Evolutionary conservation across 64 coral and sea anemone species (phyloP).

Genomic region (Pocillopora verrucosa): DNA sequence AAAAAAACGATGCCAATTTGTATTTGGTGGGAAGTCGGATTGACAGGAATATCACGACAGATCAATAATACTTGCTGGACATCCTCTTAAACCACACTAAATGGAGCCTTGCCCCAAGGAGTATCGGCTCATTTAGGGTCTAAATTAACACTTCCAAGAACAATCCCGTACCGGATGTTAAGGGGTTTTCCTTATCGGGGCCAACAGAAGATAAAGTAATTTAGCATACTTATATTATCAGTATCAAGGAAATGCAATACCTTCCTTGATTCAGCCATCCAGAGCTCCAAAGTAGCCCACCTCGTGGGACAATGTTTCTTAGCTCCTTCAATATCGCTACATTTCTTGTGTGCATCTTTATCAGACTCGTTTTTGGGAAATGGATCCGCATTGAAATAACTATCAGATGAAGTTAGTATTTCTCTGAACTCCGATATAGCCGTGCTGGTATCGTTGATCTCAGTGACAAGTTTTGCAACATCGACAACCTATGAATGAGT

Average conservation of each 20-base stretch:
- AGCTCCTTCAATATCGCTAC: conserved; percentile 59
- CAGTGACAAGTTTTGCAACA: conserved; percentile 37
- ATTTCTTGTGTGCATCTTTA: conserved; percentile 47
- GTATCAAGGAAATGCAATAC: not conserved
- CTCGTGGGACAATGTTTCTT: conserved; percentile 73
- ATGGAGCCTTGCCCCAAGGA: too few relatives aligned
- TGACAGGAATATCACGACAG: too few relatives aligned
- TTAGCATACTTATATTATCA: not conserved
- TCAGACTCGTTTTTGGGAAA: conserved; percentile 76
- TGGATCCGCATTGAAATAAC: conserved; percentile 58
- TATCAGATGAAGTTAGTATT: conserved; percentile 56
- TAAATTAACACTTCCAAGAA: too few relatives aligned
- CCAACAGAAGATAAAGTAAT: too few relatives aligned
- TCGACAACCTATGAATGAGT: conserved; percentile 27
- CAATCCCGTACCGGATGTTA: too few relatives aligned
- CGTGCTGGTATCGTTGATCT: not conserved
- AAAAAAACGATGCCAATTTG: too few relatives aligned
- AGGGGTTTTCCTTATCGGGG: too few relatives aligned
- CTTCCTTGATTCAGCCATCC: conserved; percentile 82
- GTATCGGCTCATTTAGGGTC: too few relatives aligned
- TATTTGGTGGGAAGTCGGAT: too few relatives aligned
- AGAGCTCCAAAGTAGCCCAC: conserved; percentile 72
- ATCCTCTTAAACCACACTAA: too few relatives aligned
- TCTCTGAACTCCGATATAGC: conserved; percentile 44
- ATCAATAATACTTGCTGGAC: too few relatives aligned